Conservation (phyloP, 2,797 vertebrate species). For the Knipowitschia caucasica region DNA sequence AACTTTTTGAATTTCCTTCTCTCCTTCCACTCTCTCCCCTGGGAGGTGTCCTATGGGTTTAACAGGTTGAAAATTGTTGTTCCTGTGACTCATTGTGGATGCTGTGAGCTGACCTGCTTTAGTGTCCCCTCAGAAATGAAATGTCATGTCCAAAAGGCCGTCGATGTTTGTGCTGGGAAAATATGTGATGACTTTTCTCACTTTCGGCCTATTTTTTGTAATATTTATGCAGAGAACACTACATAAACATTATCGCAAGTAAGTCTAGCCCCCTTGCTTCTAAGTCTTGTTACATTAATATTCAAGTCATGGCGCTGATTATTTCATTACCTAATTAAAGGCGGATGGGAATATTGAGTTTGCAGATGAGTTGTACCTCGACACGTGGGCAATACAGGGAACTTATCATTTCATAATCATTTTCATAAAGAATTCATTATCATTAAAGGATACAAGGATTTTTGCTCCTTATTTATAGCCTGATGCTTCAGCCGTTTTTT, state of each 20-base stretch:
- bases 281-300: no score
- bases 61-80: conserved; percentile 11
- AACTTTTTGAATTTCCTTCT: neutral
- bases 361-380: no score
- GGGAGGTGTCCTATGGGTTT: conserved; percentile 13
- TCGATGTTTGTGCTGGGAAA: conserved; percentile 46
- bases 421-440: no score
- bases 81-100: conserved; percentile 11
- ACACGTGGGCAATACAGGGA: no score
- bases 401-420: no score
- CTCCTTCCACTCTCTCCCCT: conserved; percentile 5
- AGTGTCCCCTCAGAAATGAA: conserved; percentile 32
- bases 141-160: conserved; percentile 43
- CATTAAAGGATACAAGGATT: no score
- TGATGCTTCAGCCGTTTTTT: no score
- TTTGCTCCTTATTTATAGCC: no score
- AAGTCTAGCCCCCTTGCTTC: no score
- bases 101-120: conserved; percentile 52
- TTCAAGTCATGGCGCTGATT: no score
- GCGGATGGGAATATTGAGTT: no score
- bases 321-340: no score
- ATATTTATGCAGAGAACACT: conserved; percentile 31
- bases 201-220: conserved; percentile 23
- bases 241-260: conserved; percentile 4
- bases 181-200: conserved; percentile 47